Conservation (phyloP, 2,888 invertebrate species). For the Molorchus minor region DNA sequence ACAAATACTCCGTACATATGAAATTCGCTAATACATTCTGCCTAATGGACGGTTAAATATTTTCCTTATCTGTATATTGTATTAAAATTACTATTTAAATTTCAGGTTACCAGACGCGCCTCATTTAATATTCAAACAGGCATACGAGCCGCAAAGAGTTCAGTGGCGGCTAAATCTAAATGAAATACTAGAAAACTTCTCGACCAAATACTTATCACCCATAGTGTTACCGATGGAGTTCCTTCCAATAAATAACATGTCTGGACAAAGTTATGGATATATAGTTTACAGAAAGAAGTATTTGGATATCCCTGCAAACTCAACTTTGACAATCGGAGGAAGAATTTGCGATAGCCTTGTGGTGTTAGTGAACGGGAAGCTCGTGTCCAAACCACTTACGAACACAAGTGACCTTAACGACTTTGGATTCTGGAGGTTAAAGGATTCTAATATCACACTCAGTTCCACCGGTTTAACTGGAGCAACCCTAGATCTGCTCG, state of each 20-base stretch:
- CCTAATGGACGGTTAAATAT: too few species aligned
- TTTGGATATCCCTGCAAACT: slow-evolving; percentile 48
- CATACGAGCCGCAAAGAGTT: slow-evolving; percentile 76
- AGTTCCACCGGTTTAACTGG: slow-evolving; percentile 41
- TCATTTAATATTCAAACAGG: slow-evolving; percentile 76
- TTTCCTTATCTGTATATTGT: not conserved
- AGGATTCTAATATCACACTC: slow-evolving; percentile 52
- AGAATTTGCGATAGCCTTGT: slow-evolving; percentile 64
- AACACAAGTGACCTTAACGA: slow-evolving; percentile 51
- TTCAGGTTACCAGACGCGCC: slow-evolving; percentile 71
- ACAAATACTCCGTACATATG: too few species aligned
- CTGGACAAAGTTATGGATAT: slow-evolving; percentile 68
- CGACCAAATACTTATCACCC: slow-evolving; percentile 14
- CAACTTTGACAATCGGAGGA: slow-evolving; percentile 57
- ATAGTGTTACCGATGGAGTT: slow-evolving; percentile 54
- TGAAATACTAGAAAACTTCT: slow-evolving; percentile 44
- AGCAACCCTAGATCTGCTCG: slow-evolving; percentile 62
- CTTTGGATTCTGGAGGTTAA: slow-evolving; percentile 62
- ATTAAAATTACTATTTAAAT: not conserved
- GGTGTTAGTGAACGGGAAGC: slow-evolving; percentile 61
- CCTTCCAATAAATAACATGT: slow-evolving; percentile 57
- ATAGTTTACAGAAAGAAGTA: slow-evolving; percentile 63
- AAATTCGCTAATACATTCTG: too few species aligned
- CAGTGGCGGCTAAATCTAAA: slow-evolving; percentile 48
- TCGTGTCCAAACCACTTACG: slow-evolving; percentile 54